These are phyloP conservation scores for Tragelaphus buxtoni DNA, from an alignment of 2,113 vertebrate species.

Conservation along the genomic window DNA sequence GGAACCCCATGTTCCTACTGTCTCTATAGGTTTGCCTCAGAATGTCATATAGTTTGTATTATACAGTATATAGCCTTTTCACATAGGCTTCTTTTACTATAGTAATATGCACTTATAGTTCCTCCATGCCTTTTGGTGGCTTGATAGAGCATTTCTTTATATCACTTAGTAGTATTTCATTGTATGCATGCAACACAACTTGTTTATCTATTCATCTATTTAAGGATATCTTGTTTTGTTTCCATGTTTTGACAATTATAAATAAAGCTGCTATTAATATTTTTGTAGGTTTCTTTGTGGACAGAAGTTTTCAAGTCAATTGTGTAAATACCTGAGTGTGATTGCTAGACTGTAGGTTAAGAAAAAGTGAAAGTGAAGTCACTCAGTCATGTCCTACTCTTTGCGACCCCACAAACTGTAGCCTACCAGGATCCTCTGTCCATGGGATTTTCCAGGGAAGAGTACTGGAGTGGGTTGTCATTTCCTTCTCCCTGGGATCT, in stretches of 20 bases:
- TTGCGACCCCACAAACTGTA: neutral
- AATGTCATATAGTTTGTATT: neutral
- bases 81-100: neutral
- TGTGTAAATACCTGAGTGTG: neutral
- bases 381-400: accelerated
- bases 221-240: neutral
- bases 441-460: neutral
- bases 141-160: neutral
- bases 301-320: neutral
- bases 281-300: neutral
- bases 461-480: neutral
- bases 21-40: neutral
- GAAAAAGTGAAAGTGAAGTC: neutral
- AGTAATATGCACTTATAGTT: neutral
- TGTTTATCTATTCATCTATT: neutral
- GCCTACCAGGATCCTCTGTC: neutral
- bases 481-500: neutral
- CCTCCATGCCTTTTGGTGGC: neutral
- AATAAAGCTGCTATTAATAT: neutral
- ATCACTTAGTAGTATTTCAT: neutral
- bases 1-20: accelerated
- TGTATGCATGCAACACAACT: neutral
- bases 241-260: neutral
- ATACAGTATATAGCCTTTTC: neutral
- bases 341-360: neutral